Base-by-base conservation (phyloP, 2,888 invertebrate species). In the Polydrusus cervinus region DNA sequence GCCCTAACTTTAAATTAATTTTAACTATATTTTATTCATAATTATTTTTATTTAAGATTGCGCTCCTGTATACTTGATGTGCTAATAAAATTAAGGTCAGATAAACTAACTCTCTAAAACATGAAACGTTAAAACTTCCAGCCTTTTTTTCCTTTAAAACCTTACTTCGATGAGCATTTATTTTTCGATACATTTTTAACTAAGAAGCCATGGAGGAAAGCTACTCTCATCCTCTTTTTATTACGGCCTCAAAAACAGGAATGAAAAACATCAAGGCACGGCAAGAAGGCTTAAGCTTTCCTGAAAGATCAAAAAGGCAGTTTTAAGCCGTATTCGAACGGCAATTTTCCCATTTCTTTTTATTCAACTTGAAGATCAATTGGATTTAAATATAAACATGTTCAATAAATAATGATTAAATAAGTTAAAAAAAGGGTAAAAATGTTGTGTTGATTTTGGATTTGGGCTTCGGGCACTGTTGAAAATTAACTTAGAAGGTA, bases 301-400 rank as follows among this genome's bases (percentile, higher is more conserved):
- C 13, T n/a, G 43, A 43, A 43, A 43, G 43, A 43, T 43, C 43
- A 43, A 43, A 43, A 43, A 13, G 43, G 43, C 43, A 43, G 43
- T 43, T 43, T 47, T 47, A 16, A 47, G 9, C 9, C 47, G 16
- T 16, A 47, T 47, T 47, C 5, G 16, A 47, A 16, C 16, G 47
- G 9, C 14, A 47, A 47, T 47, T 47, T 47, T 16, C 9, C 16
- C 47, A 3, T 47, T n/a, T 5, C 16, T 8, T 47, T 47, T 16
- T 16, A 16, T 47, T 47, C 47, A 47, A 47, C 13, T 53, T 30
- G 30, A 13, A n/a, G 25, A 30, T 53, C 25, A 53, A 53, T 51
- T 51, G 51, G 51, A 51, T 51, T 51, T 51, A 34, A 34, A 10
- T 34, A 34, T 34, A 53, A 25, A 30, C 53, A 53, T 25, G 1